phyloP scores from a whole-genome alignment of 2,888 invertebrate species.

The Euspilapteryx auroguttella region DNA sequence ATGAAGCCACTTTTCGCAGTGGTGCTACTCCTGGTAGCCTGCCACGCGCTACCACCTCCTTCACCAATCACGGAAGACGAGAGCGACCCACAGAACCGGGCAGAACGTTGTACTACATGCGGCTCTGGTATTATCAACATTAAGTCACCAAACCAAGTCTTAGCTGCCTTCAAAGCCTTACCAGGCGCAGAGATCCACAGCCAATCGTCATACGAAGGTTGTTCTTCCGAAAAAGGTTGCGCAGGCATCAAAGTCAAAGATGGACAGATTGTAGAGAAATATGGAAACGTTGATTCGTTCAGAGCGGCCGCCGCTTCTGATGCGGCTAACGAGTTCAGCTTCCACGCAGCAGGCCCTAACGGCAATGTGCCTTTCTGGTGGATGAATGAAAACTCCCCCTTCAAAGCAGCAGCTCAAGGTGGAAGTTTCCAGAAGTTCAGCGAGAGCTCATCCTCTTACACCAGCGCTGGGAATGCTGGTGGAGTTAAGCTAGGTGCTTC shows the following conservation, averaged over 20 bases:
- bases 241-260: conserved; percentile 50
- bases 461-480: conserved; percentile 13
- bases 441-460: conserved; percentile 26
- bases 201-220: conserved; percentile 40
- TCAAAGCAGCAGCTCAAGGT: conserved; percentile 37
- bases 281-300: conserved; percentile 38
- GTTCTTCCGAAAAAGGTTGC: conserved; percentile 43
- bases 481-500: conserved; percentile 12
- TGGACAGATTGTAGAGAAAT: conserved; percentile 35
- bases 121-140: conserved; percentile 14
- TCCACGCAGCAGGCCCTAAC: conserved; percentile 26
- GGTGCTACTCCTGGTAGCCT: conserved; percentile 34
- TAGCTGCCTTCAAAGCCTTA: conserved; percentile 26
- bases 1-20: conserved; percentile 53
- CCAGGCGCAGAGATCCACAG: conserved; percentile 38
- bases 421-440: conserved; percentile 33
- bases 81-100: conserved; percentile 23
- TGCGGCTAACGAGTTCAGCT: conserved; percentile 28
- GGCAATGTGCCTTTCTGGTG: conserved; percentile 55
- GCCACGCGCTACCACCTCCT: conserved; percentile 27
- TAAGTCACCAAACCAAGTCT: conserved; percentile 24
- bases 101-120: conserved; percentile 36
- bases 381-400: conserved; percentile 61
- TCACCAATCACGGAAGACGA: conserved; percentile 33
- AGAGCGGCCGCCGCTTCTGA: conserved; percentile 28